Conservation (phyloP, 2,113 vertebrate genomes). For the Nesoenas mayeri region DNA sequence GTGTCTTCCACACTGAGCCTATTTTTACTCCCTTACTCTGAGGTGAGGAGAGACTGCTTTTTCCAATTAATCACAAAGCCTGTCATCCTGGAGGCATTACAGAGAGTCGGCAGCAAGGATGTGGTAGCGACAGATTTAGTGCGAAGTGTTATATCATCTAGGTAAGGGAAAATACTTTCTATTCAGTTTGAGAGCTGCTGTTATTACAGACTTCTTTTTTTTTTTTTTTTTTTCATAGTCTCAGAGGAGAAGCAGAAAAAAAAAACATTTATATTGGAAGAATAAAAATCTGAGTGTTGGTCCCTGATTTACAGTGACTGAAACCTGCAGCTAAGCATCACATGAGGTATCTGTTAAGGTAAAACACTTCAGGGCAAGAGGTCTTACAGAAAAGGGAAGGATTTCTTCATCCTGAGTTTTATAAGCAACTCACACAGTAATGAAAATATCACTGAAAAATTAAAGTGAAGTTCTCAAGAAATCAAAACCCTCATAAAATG, state of each 20-base stretch:
- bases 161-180: neutral
- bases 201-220: neutral
- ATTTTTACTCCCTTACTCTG: neutral
- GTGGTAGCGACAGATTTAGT: neutral
- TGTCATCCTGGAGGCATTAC: neutral
- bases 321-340: neutral
- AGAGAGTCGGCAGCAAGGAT: neutral
- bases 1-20: neutral
- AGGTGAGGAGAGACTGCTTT: neutral
- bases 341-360: neutral
- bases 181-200: neutral
- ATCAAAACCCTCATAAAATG: neutral
- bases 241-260: neutral
- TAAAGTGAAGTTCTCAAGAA: neutral
- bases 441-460: neutral
- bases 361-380: neutral
- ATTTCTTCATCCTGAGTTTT: neutral
- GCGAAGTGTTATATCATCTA: neutral
- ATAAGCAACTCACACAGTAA: neutral
- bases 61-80: neutral
- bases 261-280: neutral
- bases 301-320: neutral
- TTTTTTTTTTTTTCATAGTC: neutral
- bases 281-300: neutral
- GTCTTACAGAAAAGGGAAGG: neutral